phyloP scores from a whole-genome alignment of 2,888 invertebrate genomes.

The Muscina levida region DNA sequence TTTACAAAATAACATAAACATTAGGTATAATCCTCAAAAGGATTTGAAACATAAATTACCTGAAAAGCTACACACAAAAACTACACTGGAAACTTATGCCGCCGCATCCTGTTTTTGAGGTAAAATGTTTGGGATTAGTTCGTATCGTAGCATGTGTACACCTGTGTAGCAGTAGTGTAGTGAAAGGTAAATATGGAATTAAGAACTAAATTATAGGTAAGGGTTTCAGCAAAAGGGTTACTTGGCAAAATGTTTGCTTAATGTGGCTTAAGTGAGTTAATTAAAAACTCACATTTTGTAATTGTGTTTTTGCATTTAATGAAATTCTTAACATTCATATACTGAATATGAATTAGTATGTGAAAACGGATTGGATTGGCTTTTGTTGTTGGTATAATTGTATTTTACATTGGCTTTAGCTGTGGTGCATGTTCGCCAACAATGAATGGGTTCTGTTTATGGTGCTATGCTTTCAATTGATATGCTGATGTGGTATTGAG shows the following conservation, averaged over 20 bases:
- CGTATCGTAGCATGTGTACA: neutral
- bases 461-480: no score
- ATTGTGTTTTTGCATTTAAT: no score
- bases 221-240: conserved; percentile 22
- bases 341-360: no score
- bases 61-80: neutral
- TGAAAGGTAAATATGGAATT: conserved; percentile 40
- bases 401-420: no score
- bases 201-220: conserved; percentile 16
- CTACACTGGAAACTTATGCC: neutral
- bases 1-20: conserved; percentile 54
- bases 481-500: no score
- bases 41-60: conserved; percentile 52
- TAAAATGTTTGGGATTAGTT: neutral
- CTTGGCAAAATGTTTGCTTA: no score
- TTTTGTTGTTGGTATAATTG: no score
- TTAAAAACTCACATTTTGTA: conserved; percentile 20
- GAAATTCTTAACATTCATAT: no score
- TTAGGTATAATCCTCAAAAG: conserved; percentile 53
- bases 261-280: conserved; percentile 51
- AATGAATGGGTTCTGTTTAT: no score
- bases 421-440: no score
- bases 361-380: no score
- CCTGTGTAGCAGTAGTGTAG: neutral
- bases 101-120: neutral